A percentile compares a stretch with the other conserved stretches of the same genome.
Evolutionary conservation across 64 coral and sea anemone genomes (phyloP).

Genomic region (Acropora yongei): DNA sequence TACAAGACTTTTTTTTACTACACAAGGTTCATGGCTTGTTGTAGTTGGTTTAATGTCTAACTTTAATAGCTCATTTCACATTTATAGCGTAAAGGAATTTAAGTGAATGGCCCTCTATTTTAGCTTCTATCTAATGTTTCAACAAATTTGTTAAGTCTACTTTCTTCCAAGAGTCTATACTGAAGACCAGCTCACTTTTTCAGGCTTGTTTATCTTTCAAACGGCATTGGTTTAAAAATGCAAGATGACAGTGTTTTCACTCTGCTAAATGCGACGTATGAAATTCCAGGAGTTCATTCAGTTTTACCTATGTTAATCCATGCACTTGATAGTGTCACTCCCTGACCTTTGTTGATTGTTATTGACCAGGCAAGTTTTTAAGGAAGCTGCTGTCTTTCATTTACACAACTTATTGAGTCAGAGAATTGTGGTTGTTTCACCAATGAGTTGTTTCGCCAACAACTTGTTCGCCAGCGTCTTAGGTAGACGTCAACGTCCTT

Average conservation of each 20-base stretch:
- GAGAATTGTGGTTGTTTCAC: too few relatives aligned
- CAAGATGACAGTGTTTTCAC: conserved; percentile 18
- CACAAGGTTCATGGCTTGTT: too few relatives aligned
- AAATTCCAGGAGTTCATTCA: conserved; percentile 19
- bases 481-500: too few relatives aligned
- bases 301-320: conserved; percentile 25
- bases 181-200: conserved; percentile 9
- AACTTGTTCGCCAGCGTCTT: too few relatives aligned
- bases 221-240: background rate
- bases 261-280: conserved; percentile 29
- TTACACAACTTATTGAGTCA: conserved; percentile 3
- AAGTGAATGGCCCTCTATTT: background rate
- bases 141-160: background rate
- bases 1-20: conserved; percentile 44
- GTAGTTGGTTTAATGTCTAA: too few relatives aligned
- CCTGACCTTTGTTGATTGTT: conserved; percentile 56
- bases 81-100: background rate
- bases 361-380: conserved; percentile 54
- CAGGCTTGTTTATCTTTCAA: conserved; percentile 2
- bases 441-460: too few relatives aligned
- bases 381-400: conserved; percentile 35
- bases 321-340: conserved; percentile 29
- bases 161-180: conserved; percentile 11
- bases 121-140: background rate
- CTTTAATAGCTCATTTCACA: background rate